Percentiles rank a stretch among this genome's conserved stretches.
These are phyloP conservation scores for Thalassarche chlororhynchos DNA, from an alignment of 2,113 vertebrate species.

Conservation along the genomic window DNA sequence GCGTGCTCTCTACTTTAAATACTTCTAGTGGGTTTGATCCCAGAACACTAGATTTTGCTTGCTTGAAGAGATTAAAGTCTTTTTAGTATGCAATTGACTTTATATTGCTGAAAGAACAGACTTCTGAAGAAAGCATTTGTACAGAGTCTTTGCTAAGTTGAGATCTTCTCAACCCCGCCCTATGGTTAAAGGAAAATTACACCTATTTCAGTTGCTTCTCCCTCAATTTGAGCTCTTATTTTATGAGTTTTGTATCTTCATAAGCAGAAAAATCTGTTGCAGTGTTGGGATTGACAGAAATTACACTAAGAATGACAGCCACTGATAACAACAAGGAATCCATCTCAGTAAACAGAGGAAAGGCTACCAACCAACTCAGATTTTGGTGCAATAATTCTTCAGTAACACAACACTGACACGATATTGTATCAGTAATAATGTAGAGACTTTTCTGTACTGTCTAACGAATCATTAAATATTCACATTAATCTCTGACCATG, in stretches of 20 bases:
- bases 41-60: neutral
- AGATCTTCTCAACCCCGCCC: neutral
- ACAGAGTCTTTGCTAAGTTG: neutral
- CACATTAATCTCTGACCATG: neutral
- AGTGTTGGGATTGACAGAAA: neutral
- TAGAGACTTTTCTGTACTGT: neutral
- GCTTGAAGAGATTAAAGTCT: neutral
- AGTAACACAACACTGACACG: neutral
- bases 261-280: neutral
- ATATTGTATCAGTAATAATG: neutral
- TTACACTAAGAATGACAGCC: neutral
- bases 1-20: neutral
- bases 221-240: neutral
- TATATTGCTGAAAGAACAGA: neutral
- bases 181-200: neutral
- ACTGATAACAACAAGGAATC: neutral
- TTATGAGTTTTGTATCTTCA: neutral
- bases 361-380: neutral
- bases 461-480: neutral
- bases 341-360: neutral
- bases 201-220: neutral
- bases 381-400: neutral
- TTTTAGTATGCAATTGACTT: neutral
- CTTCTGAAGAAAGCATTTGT: neutral
- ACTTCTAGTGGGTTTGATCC: neutral